Evolutionary conservation across 2,888 invertebrate genomes (phyloP).

Genomic region (Mellilla xanthometata): DNA sequence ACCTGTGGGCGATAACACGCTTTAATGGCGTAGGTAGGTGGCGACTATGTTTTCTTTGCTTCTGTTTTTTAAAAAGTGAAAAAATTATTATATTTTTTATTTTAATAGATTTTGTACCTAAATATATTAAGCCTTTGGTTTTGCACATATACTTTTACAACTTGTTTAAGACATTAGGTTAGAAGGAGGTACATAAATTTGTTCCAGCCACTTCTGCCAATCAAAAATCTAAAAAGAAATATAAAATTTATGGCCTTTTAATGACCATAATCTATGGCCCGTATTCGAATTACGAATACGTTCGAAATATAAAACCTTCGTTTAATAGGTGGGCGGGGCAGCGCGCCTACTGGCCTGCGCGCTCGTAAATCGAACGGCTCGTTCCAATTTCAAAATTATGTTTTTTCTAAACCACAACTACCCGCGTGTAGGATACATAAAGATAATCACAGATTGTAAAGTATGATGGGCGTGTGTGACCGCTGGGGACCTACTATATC

Average conservation of each 20-base stretch:
- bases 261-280: conserved; percentile 19
- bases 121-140: no score
- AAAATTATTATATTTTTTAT: no score
- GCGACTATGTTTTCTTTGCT: background rate
- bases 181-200: no score
- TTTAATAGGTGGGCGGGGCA: conserved; percentile 53
- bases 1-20: conserved; percentile 9
- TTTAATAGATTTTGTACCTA: no score
- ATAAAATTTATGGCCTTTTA: conserved; percentile 19
- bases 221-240: conserved; percentile 6
- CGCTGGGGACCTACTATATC: background rate
- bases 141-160: no score
- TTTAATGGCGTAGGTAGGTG: conserved; percentile 8
- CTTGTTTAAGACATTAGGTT: no score
- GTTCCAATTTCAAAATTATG: conserved; percentile 31
- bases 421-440: conserved; percentile 15
- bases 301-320: conserved; percentile 31
- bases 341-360: conserved; percentile 51
- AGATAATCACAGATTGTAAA: conserved; percentile 9
- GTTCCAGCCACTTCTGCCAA: conserved; percentile 3
- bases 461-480: conserved; percentile 12
- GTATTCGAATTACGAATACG: conserved; percentile 18
- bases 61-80: no score
- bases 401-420: conserved; percentile 23
- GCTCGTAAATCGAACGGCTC: conserved; percentile 43